Base-by-base conservation (phyloP, 2,797 vertebrate genomes). In the Enteromius trimaculatus region DNA sequence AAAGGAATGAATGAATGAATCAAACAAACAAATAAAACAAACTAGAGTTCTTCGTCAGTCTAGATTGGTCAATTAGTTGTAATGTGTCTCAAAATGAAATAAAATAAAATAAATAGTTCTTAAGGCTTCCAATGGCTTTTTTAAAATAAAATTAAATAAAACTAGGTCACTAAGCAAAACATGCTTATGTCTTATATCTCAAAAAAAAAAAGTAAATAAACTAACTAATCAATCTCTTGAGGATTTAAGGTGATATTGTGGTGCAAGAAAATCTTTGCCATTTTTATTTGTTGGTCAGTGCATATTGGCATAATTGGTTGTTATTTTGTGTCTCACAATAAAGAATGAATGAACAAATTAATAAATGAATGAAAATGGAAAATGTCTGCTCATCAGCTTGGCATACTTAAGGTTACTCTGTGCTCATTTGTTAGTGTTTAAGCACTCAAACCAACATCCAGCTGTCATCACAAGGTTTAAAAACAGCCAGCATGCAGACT, bases 391-490 rank as follows among this genome's bases (percentile, higher is more conserved):
- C 21, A 23, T 68, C 47, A 17, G 60, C 7, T 53, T 65, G 3
- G 11, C 13, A 64, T 31, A 39, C n/a, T 29, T 65, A 14, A 21
- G 17, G 6, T 31, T 49, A 78, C 0, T 14, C 6, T 0, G 8
- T 69, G 31, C 6, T 42, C n/a, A 17, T 44, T 80, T 26, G 14
- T 17, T 5, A 44, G 39, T 13, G n/a, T 60, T 44, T 71, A 60
- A n/a, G 37, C 51, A 11, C 39, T 60, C 66, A 80, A 71, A 62
- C 21, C 26, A 6, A 5, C 17, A 49, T 34, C 64, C 49, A 51
- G 51, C 51, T 69, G 80, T 81, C 78, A 74, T 82, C 51, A 42
- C 53, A 74, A 37, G 39, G 65, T 82, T 79, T 80, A 62, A 85
- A 77, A 70, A 79, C 47, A 65, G 71, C 53, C 53, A 16, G 31